Evolutionary conservation across 2,888 invertebrate species (phyloP), one percentile per base, ranked within the genome.

Genomic region (Drosophila neutralis): DNA sequence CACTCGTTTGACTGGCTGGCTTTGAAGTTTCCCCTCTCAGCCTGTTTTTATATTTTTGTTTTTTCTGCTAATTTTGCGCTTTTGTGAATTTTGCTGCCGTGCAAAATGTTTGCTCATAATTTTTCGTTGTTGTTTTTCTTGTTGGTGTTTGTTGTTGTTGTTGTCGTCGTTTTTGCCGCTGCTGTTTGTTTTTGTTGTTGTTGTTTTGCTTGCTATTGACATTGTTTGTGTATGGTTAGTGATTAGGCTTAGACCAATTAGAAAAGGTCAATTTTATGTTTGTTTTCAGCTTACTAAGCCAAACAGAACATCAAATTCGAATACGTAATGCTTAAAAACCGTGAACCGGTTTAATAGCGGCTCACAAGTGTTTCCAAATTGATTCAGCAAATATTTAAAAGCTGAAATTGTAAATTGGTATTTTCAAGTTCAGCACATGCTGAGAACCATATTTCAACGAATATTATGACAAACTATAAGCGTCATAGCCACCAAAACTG

Each of bases 21-120:
- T 82, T 80, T 82, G 79, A 83, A 78, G 83, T 78, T 83, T 56
- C 18, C 71, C 45, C 51, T 57, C 36, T 63, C 38, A 53, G 49
- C 54, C 48, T 35, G 51, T 53, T 21, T 56, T 27, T 36, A 42
- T 60, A n/a, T 38, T 27, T 49, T n/a, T 36, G n/a, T 31, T 67
- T 63, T 73, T 76, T 66, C 45, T 71, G 78, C 69, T 71, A 68
- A 77, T 78, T 74, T 74, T 74, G 76, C 78, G 69, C 69, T 77
- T 77, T 73, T 69, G 54, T 60, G 52, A 73, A 77, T 69, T 77
- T 77, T 60, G 76, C 61, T 60, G 67, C 45, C 24, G 29, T 68
- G 57, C 57, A 61, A 69, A 74, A 64, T 58, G 65, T 76, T 72
- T 48, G 52, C 56, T 60, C 31, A 40, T 51, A 38, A 70, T 62